phyloP scores from a whole-genome alignment of 2,888 invertebrate species.

The Amiota mariae region DNA sequence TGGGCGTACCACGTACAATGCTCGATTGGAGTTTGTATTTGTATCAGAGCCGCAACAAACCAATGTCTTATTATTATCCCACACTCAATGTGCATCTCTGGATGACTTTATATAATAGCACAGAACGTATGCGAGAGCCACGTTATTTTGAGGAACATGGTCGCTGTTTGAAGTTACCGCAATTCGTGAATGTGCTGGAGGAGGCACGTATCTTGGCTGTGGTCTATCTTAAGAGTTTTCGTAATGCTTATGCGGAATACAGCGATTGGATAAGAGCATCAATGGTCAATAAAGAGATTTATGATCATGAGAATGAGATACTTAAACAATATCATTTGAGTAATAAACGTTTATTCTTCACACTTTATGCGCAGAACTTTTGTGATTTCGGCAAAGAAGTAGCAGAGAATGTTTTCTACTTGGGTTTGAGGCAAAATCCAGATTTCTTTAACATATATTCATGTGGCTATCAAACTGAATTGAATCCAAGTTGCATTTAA shows the following conservation, averaged over 20 bases:
- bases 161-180: constrained; percentile 67
- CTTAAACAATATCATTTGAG: constrained; percentile 59
- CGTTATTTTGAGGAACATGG: constrained; percentile 62
- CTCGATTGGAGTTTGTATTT: constrained; percentile 70
- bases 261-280: constrained; percentile 58
- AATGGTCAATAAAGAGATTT: constrained; percentile 52
- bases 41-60: constrained; percentile 69
- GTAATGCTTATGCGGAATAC: constrained; percentile 66
- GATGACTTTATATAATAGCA: constrained; percentile 68
- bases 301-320: constrained; percentile 66
- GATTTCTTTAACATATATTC: constrained; percentile 65
- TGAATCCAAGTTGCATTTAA: constrained; percentile 49
- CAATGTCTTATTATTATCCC: constrained; percentile 70
- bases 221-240: constrained; percentile 69
- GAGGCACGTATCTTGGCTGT: constrained; percentile 68
- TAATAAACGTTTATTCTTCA: constrained; percentile 68
- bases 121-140: constrained; percentile 61
- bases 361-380: constrained; percentile 70
- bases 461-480: constrained; percentile 60
- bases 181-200: constrained; percentile 64
- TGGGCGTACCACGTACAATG: constrained; percentile 63
- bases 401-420: constrained; percentile 68
- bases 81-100: constrained; percentile 69
- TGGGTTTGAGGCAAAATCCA: constrained; percentile 65
- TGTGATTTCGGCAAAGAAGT: constrained; percentile 70